phyloP scores from a whole-genome alignment of 2,888 invertebrate genomes.

The Phortica magna region DNA sequence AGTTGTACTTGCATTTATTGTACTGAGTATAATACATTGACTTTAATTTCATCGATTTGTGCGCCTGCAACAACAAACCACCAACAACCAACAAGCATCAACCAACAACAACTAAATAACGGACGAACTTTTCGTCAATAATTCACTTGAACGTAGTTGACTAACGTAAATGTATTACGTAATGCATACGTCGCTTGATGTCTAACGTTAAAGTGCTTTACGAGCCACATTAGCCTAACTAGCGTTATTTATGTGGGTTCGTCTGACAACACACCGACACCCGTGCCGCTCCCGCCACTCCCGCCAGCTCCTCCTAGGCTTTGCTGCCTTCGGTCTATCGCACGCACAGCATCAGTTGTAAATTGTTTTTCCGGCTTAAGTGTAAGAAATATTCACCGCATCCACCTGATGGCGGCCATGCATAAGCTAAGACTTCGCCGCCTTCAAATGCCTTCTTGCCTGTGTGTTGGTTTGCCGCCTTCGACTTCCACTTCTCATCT shows the following conservation, averaged over 20 bases:
- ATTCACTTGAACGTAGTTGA: conserved; percentile 3
- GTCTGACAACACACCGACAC: neutral
- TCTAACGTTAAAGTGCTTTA: conserved; percentile 51
- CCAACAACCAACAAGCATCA: neutral
- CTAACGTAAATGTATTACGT: conserved; percentile 13
- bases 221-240: conserved; percentile 62
- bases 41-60: conserved; percentile 6
- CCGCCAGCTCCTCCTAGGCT: neutral
- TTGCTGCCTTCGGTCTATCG: conserved; percentile 29
- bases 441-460: neutral
- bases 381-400: conserved; percentile 60
- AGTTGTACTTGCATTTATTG: neutral
- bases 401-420: conserved; percentile 55
- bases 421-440: conserved; percentile 23
- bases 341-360: conserved; percentile 58
- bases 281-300: neutral
- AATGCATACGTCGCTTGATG: conserved; percentile 9
- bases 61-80: neutral
- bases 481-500: no score
- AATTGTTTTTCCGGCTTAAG: conserved; percentile 60
- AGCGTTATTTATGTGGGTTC: conserved; percentile 55
- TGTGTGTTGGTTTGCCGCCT: no score
- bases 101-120: neutral
- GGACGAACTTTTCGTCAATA: conserved; percentile 28
- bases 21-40: neutral